Evolutionary conservation across 1,140 invertebrate genomes (phyloP).

Genomic region (Sitobion miscanthi): DNA sequence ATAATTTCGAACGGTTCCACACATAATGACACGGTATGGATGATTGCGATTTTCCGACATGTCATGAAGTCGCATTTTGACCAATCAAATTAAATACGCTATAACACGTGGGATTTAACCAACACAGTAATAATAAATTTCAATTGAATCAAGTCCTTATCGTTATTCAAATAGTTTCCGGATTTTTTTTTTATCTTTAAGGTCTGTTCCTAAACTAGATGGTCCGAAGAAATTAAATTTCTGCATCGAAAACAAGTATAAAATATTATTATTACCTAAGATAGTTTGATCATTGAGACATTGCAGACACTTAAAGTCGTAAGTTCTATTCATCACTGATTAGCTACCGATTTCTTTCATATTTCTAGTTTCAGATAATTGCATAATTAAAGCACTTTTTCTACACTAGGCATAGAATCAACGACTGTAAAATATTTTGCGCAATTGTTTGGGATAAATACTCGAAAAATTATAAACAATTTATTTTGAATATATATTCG

Average conservation of each 20-base stretch:
- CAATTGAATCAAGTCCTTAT: not conserved
- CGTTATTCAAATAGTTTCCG: not conserved
- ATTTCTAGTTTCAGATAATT: too few species aligned
- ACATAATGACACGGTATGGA: too few species aligned
- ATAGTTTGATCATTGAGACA: too few species aligned
- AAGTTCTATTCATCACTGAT: too few species aligned
- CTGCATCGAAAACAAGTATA: too few species aligned
- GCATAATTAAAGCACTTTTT: too few species aligned
- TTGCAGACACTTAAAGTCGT: too few species aligned
- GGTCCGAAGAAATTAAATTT: not conserved
- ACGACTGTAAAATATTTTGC: not conserved
- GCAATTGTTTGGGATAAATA: not conserved
- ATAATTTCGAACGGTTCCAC: too few species aligned
- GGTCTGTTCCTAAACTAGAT: not conserved
- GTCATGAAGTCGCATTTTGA: not conserved
- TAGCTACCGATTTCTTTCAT: too few species aligned
- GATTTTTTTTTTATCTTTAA: not conserved
- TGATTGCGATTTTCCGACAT: not conserved
- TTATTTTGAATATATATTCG: too few species aligned
- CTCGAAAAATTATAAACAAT: not conserved
- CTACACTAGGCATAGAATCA: too few species aligned
- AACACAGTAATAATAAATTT: not conserved
- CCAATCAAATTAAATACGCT: not conserved
- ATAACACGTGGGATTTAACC: fast-evolving
- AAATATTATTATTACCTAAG: too few species aligned